Evolutionary conservation across 2,113 vertebrate genomes (phyloP).

Genomic region (Castor canadensis): DNA sequence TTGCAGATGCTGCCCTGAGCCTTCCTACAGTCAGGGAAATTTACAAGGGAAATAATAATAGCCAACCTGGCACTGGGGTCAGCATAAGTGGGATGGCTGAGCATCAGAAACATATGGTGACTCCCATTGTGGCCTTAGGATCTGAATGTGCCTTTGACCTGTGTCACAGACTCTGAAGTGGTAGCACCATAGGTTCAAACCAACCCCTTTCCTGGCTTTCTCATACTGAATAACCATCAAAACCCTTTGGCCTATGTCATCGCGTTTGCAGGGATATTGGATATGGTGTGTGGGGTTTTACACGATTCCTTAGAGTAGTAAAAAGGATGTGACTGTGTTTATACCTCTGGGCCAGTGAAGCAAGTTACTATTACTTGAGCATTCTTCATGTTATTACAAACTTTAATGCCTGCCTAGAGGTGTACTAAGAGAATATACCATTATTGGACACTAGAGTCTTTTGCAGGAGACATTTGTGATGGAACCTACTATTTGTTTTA

Average conservation of each 20-base stretch:
- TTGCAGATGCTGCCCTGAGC: neutral
- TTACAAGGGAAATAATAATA: no score
- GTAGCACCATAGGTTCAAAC: no score
- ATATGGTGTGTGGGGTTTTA: neutral
- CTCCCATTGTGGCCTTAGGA: neutral
- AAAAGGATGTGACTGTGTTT: conserved; percentile 18
- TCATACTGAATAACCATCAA: neutral
- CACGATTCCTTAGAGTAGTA: conserved; percentile 16
- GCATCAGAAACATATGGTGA: neutral
- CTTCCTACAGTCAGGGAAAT: neutral
- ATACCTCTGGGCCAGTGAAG: neutral
- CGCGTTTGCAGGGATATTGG: neutral
- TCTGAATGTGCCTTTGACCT: neutral
- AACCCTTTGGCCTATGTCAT: neutral
- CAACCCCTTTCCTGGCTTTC: neutral
- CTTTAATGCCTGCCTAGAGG: neutral
- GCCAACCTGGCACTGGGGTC: neutral
- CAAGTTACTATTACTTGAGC: neutral
- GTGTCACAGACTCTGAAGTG: rapidly evolving
- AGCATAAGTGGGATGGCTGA: no score
- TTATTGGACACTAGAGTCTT: conserved; percentile 22
- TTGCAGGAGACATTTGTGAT: neutral
- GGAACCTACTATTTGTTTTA: conserved; percentile 38
- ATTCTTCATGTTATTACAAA: conserved; percentile 27
- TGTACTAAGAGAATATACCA: neutral